Evolutionary conservation across 23 tunicate species (phyloP).

Genomic region (Trididemnum nubilum): DNA sequence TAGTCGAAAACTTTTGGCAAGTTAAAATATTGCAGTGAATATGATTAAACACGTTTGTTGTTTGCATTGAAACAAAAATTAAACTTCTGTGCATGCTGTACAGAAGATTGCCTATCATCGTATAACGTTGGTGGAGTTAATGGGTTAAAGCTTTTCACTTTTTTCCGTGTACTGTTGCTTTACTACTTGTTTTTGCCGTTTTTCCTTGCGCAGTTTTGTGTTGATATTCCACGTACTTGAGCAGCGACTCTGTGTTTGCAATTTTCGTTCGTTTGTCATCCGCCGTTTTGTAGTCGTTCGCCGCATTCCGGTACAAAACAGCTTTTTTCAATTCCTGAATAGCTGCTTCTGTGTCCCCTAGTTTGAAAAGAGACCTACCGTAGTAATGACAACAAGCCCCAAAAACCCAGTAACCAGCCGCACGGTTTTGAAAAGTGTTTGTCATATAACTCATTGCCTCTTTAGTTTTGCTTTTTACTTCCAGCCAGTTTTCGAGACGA

Average conservation of each 20-base stretch:
- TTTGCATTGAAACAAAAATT: no score
- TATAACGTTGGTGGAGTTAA: no score
- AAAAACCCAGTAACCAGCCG: neutral
- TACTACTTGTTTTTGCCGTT: no score
- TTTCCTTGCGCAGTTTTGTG: no score
- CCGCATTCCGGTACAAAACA: neutral
- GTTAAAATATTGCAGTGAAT: no score
- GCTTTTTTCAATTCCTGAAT: neutral
- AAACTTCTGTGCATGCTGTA: no score
- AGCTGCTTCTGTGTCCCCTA: neutral
- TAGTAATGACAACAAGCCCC: conserved; percentile 13
- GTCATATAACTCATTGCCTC: neutral
- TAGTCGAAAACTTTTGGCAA: no score
- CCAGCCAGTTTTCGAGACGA: neutral
- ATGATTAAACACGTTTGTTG: no score
- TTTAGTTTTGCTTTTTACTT: neutral
- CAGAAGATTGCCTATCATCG: no score
- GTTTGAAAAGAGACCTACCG: neutral
- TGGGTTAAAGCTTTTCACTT: no score
- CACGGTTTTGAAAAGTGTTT: neutral
- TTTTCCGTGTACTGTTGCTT: no score
- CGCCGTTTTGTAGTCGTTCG: neutral
- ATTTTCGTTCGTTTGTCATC: neutral
- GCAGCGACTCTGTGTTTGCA: neutral
- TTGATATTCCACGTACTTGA: no score